A percentile compares a stretch with the other conserved stretches of the same genome.
These are phyloP conservation scores for Drosophila setifemur DNA, from an alignment of 1,140 invertebrate genomes.

Conservation along the genomic window DNA sequence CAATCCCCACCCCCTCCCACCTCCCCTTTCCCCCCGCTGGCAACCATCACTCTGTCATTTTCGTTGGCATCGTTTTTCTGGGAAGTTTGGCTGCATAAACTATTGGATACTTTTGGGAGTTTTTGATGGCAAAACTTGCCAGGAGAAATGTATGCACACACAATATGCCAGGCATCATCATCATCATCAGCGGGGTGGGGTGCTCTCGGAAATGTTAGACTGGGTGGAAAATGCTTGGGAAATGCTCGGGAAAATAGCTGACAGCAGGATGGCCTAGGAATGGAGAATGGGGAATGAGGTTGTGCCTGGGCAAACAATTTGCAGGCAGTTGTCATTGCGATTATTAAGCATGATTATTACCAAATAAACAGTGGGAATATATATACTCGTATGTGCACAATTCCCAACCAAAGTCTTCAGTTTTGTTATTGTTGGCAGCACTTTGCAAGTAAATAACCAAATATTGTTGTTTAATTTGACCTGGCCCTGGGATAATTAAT, in stretches of 20 bases:
- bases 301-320: constrained; percentile 9
- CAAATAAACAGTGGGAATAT: no score
- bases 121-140: constrained; percentile 67
- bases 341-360: constrained; percentile 30
- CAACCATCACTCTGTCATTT: background rate
- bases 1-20: background rate
- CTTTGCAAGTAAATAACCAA: constrained; percentile 12
- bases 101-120: constrained; percentile 70
- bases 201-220: no score
- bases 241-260: background rate
- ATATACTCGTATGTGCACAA: background rate
- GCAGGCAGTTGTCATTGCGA: constrained; percentile 42
- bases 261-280: background rate
- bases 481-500: no score
- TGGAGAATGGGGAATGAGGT: background rate
- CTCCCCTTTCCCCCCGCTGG: background rate
- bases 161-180: constrained; percentile 40
- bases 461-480: constrained; percentile 7
- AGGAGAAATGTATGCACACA: constrained; percentile 17
- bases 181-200: no score
- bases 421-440: background rate
- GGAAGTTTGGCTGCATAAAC: constrained; percentile 67
- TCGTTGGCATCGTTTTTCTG: constrained; percentile 31
- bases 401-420: no score
- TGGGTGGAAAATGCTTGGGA: background rate